Base-by-base conservation (phyloP, 2,113 vertebrate genomes). In the Riparia riparia region DNA sequence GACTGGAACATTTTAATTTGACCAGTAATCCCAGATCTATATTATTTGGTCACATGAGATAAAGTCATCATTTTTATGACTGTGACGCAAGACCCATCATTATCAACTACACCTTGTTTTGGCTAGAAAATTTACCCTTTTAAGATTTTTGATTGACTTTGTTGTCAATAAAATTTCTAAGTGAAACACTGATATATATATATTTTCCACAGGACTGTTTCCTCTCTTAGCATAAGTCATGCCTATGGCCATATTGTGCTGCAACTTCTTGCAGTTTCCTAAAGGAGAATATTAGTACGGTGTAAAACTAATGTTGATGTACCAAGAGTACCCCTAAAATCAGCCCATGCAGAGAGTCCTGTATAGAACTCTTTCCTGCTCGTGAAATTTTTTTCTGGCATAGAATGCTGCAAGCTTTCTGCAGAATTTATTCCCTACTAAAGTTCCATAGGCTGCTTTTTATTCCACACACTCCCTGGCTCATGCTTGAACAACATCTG, bases 401-500 rank as follows among this genome's bases (percentile, higher is more conserved):
- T 18, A 80, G 69, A 45, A 19, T 31, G 60, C 47, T 80, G 57
- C 54, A 78, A 84, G n/a, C 14, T 84, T 74, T 84, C 78, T 86
- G 65, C 69, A 89, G 56, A 86, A 32, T 89, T 87, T 82, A 71
- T 78, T 51, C 51, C 22, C 60, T 71, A 21, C 47, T 74, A 14
- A 73, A 71, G 34, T 70, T 94, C 69, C 81, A 56, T 50, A 82
- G 68, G 15, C 83, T 93, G 77, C 31, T 84, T 91, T 95, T 94
- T 72, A 91, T 96, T 96, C 93, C 61, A 56, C 74, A 60, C 70
- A 44, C 37, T 78, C 47, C n/a, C 41, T 68, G 78, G 44, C 80
- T 95, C 9, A 5, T 73, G 69, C 76, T 84, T 63, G 61, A 94
- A 65, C 70, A 95, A 91, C 91, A 91, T 86, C 89, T 94, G 86